phyloP scores from a whole-genome alignment of 2,113 vertebrate species.

The Mus pahari region DNA sequence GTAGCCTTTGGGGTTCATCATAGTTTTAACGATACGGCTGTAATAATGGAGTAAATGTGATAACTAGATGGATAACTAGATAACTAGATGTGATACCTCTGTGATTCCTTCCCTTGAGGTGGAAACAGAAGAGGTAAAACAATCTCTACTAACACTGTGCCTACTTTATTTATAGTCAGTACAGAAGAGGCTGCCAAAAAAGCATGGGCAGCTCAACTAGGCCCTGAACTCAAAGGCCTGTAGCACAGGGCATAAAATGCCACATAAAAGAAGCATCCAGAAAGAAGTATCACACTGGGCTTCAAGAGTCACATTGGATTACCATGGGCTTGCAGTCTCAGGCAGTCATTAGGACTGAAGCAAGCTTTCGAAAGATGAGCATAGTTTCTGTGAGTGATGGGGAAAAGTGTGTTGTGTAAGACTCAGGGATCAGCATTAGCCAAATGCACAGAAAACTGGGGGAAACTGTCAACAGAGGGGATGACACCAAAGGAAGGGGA shows the following conservation, averaged over 20 bases:
- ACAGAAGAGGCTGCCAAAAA: background rate
- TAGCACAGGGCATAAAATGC: background rate
- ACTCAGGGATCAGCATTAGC: background rate
- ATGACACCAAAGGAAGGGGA: background rate
- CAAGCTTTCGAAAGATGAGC: slow-evolving; percentile 32
- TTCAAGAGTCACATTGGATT: background rate
- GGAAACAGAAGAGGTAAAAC: background rate
- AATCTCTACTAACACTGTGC: background rate
- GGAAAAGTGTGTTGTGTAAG: background rate
- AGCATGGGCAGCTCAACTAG: background rate
- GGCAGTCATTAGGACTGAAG: background rate
- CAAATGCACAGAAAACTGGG: background rate
- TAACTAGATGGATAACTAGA: no score
- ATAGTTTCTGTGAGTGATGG: background rate
- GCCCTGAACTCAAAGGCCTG: background rate
- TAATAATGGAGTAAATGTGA: background rate
- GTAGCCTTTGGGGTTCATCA: background rate
- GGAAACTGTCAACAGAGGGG: background rate
- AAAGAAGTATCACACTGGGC: background rate
- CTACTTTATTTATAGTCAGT: background rate
- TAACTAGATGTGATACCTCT: background rate
- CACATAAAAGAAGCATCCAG: background rate
- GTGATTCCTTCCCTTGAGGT: background rate
- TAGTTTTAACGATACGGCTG: background rate
- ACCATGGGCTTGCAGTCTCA: background rate